Base-by-base conservation (phyloP, 2,113 vertebrate species). In the Leucoraja erinaceus region DNA sequence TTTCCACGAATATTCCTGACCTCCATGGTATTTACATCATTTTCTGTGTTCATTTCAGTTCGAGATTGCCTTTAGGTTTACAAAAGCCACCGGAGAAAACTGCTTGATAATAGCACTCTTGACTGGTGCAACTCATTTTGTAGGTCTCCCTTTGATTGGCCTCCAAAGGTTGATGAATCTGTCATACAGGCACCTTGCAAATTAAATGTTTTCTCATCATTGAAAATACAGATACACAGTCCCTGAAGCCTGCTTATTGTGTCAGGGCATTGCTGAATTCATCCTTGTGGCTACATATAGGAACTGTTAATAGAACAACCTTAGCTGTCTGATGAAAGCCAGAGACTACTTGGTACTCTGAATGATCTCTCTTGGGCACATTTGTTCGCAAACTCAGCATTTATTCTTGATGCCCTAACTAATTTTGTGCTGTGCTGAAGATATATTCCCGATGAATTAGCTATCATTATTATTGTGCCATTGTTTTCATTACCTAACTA, bases 281-380 rank as follows among this genome's bases (percentile, higher is more conserved):
- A 68, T 90, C 84, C 56, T n/a, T 68, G 10, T 90, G 84, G 84
- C 84, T 14, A 90, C 84, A 90, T 61, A 68, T 90, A 63, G 84
- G 7, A 33, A 90, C 59, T n/a, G 12, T 0, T 68, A 90, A 90
- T 90, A n/a, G 25, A 88, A 68, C 33, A 14, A 61, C 31, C 66
- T 90, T n/a, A 90, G 31, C n/a, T 90, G 12, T 61, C 84, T 90
- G 56, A 90, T 66, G 47, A 33, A 61, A 90, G 1, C 10, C 84
- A 90, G 84, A 68, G 66, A 63, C 59, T 61, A 66, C 61, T 66
- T 90, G 66, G 63, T 66, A 61, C 84, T 90, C 12, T 90, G 61
- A 68, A 66, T 18, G 28, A 66, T 90, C 66, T 90, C 59, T 33
- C 16, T 33, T 90, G 56, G 5, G 66, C 28, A 66, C 20, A n/a